phyloP scores from a whole-genome alignment of 2,797 vertebrate species.

The Nothura maculosa region DNA sequence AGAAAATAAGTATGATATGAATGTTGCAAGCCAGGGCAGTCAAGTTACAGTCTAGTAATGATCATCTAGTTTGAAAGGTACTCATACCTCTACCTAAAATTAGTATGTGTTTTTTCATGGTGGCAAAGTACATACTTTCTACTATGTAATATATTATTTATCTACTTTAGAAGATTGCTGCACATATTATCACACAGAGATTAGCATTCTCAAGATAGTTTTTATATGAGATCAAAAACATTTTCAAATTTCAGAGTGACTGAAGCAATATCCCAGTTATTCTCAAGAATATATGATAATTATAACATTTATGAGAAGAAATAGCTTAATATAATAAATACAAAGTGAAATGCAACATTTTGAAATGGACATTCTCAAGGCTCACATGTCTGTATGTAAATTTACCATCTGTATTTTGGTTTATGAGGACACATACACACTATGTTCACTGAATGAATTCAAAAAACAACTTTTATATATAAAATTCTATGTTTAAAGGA shows the following conservation, averaged over 20 bases:
- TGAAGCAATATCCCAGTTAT: background rate
- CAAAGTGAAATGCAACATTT: background rate
- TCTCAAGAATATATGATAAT: slow-evolving; percentile 21
- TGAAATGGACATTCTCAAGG: background rate
- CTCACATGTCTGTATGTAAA: background rate
- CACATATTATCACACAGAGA: background rate
- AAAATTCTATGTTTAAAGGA: background rate
- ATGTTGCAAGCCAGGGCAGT: background rate
- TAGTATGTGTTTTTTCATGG: background rate
- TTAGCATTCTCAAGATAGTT: background rate
- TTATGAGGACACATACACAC: background rate
- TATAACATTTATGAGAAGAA: slow-evolving; percentile 24
- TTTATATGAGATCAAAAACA: slow-evolving; percentile 17
- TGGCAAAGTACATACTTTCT: background rate
- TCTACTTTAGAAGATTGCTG: slow-evolving; percentile 14
- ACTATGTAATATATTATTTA: background rate
- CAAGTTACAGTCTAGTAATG: background rate
- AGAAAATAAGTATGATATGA: background rate
- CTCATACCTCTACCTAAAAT: background rate
- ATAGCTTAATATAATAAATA: background rate
- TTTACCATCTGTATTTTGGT: background rate
- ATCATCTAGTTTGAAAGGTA: background rate
- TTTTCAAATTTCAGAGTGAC: slow-evolving; percentile 37
- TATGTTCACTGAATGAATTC: background rate
- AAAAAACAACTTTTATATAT: background rate